Percentiles rank a stretch among this genome's conserved stretches.
These are phyloP conservation scores for Drosophila barbarae DNA, from an alignment of 2,888 invertebrate species.

Conservation along the genomic window DNA sequence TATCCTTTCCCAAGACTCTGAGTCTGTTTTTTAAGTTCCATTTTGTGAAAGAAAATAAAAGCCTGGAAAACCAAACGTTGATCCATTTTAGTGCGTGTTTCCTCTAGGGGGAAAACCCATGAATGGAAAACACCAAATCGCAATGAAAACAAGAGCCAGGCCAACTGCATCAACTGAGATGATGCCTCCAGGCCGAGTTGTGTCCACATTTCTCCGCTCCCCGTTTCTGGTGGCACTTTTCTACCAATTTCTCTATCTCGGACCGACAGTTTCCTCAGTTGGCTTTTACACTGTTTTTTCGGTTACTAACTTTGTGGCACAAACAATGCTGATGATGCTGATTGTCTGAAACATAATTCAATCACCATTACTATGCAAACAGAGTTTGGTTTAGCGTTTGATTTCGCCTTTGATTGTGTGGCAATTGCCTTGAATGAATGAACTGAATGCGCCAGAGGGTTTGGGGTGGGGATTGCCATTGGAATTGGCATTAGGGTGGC, in stretches of 20 bases:
- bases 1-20: neutral
- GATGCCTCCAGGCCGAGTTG: constrained; percentile 24
- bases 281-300: constrained; percentile 15
- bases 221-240: constrained; percentile 3
- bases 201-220: constrained; percentile 14
- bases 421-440: constrained; percentile 46
- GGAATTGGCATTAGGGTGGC: neutral
- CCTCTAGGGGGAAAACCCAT: constrained; percentile 4
- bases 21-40: neutral
- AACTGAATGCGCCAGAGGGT: constrained; percentile 15
- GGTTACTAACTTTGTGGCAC: constrained; percentile 62
- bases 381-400: constrained; percentile 57
- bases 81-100: constrained; percentile 9
- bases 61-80: neutral
- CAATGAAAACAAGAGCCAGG: constrained; percentile 42
- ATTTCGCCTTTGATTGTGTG: constrained; percentile 56
- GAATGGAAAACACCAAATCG: constrained; percentile 39
- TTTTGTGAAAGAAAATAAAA: neutral
- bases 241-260: constrained; percentile 22
- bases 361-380: constrained; percentile 74
- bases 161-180: constrained; percentile 28
- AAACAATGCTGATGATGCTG: constrained; percentile 73
- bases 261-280: constrained; percentile 1
- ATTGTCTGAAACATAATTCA: constrained; percentile 71
- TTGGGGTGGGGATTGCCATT: neutral